A percentile compares a stretch with the other conserved stretches of the same genome.
Evolutionary conservation across 2,113 vertebrate genomes (phyloP).

Genomic region (Nannobrachium achirus): DNA sequence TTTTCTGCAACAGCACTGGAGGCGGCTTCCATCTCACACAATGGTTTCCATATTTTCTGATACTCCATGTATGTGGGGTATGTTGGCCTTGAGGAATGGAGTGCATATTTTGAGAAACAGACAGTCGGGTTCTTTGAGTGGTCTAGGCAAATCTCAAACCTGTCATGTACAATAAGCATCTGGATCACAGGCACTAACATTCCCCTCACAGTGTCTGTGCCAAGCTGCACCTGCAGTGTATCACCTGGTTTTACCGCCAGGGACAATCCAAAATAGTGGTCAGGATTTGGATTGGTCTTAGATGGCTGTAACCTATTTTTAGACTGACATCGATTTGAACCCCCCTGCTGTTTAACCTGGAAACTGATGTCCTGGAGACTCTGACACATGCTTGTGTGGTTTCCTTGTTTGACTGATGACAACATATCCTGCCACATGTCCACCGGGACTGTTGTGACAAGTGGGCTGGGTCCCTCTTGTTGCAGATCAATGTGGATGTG

Average conservation of each 20-base stretch:
- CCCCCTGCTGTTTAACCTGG: too few relatives aligned
- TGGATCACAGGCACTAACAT: slow-evolving; percentile 78
- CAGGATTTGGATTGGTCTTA: too few relatives aligned
- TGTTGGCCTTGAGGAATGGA: slow-evolving; percentile 14
- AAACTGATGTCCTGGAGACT: too few relatives aligned
- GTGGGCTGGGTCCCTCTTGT: slow-evolving; percentile 9
- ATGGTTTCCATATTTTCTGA: slow-evolving; percentile 78
- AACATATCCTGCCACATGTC: too few relatives aligned
- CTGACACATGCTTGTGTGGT: neutral
- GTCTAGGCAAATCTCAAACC: slow-evolving; percentile 87
- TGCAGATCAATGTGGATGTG: slow-evolving; percentile 38
- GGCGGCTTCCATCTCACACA: slow-evolving; percentile 87
- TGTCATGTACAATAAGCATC: slow-evolving; percentile 76
- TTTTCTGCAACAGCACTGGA: slow-evolving; percentile 76
- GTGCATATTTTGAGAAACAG: slow-evolving; percentile 77
- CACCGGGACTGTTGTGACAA: too few relatives aligned
- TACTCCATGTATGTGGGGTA: slow-evolving; percentile 71
- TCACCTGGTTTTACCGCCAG: slow-evolving; percentile 53
- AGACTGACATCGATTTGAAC: too few relatives aligned
- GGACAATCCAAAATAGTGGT: too few relatives aligned
- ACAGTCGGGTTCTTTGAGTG: slow-evolving; percentile 77
- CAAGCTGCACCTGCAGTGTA: slow-evolving; percentile 80
- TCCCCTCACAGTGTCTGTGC: slow-evolving; percentile 68
- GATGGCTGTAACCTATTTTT: too few relatives aligned
- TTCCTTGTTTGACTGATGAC: neutral